Evolutionary conservation across 2,797 vertebrate species (phyloP).

Genomic region (Betta splendens): DNA sequence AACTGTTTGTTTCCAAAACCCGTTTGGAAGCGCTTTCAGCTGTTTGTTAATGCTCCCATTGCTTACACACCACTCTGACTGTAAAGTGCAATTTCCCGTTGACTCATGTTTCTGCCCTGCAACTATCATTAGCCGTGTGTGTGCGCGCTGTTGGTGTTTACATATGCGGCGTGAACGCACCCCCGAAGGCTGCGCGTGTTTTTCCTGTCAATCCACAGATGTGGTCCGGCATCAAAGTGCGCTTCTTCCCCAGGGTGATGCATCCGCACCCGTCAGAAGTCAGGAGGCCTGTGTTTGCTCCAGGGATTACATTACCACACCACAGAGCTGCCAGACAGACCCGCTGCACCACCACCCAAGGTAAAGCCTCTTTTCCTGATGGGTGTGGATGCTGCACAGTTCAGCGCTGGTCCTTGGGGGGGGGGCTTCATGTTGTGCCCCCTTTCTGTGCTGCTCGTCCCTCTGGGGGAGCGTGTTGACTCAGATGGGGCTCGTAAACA

Average conservation of each 20-base stretch:
- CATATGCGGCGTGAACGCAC: constrained; percentile 1
- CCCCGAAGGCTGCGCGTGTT: constrained; percentile 17
- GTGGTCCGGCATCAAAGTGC: constrained; percentile 40
- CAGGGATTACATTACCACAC: constrained; percentile 70
- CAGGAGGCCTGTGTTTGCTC: constrained; percentile 65
- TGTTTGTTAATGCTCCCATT: constrained; percentile 18
- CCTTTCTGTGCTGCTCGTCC: constrained; percentile 59
- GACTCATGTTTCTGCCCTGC: constrained; percentile 1
- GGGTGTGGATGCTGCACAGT: constrained; percentile 9
- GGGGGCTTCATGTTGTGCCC: constrained; percentile 41
- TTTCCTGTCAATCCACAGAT: constrained; percentile 40
- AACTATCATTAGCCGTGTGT: constrained; percentile 16
- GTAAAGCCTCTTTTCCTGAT: constrained; percentile 42
- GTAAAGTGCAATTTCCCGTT: background rate
- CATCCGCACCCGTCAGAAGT: constrained; percentile 48
- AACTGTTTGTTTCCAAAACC: constrained; percentile 3
- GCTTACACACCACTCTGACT: background rate
- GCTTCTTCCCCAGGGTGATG: constrained; percentile 14
- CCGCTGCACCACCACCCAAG: constrained; percentile 47
- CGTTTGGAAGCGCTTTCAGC: constrained; percentile 21
- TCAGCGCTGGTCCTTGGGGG: constrained; percentile 21
- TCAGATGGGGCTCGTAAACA: constrained; percentile 87
- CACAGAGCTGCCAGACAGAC: constrained; percentile 44
- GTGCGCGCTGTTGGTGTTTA: background rate
- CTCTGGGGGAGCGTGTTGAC: constrained; percentile 81